Conservation (phyloP, 1,140 invertebrate genomes). For the Eupristina koningsbergeri region DNA sequence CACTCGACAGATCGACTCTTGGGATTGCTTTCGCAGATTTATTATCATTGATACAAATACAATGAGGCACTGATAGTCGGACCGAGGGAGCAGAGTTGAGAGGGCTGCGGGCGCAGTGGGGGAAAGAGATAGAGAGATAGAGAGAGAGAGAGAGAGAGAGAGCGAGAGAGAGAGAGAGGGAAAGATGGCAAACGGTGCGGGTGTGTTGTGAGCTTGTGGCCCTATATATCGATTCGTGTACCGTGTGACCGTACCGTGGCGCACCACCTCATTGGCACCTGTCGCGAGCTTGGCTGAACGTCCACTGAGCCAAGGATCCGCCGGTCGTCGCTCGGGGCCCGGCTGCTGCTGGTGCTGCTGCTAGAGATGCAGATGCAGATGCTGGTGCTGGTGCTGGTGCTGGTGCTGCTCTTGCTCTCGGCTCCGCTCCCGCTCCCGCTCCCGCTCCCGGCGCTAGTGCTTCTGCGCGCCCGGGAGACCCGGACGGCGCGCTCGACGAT, state of each 20-base stretch:
- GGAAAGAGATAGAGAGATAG: background rate
- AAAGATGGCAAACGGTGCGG: background rate
- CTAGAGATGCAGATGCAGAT: background rate
- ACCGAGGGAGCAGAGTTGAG: background rate
- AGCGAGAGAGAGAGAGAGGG: background rate
- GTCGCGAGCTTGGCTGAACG: background rate
- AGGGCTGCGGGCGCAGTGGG: background rate
- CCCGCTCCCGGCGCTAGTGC: background rate
- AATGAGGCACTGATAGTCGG: no score
- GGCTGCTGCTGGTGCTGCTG: background rate
- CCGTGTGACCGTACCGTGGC: background rate
- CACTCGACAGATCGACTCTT: background rate
- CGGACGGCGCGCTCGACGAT: background rate
- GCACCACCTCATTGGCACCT: background rate
- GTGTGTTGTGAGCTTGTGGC: background rate
- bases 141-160: background rate
- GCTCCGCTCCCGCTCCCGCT: background rate
- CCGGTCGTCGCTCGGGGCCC: no score
- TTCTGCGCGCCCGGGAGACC: slow-evolving; percentile 2
- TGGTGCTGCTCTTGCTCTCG: background rate
- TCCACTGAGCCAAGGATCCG: slow-evolving; percentile 25
- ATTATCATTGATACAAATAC: background rate
- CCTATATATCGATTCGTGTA: slow-evolving; percentile 20
- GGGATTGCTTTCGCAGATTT: background rate
- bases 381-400: background rate